These are phyloP conservation scores for Rhinichthys klamathensis DNA, from an alignment of 2,113 vertebrate genomes.

Conservation along the genomic window DNA sequence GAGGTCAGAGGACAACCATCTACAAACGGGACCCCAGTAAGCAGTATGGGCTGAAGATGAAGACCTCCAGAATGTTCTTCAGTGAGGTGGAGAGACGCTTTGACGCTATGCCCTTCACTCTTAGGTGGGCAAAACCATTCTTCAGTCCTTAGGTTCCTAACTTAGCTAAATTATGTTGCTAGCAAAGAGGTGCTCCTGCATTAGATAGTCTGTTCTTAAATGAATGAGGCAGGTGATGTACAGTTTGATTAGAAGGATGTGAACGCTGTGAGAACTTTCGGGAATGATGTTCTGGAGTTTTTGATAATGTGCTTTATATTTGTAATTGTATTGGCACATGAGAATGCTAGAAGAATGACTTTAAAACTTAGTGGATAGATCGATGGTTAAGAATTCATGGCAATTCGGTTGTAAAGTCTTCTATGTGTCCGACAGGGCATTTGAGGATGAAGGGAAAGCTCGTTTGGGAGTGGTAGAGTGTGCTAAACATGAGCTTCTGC, in stretches of 20 bases:
- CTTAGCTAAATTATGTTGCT: not conserved
- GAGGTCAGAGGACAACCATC: constrained; percentile 94
- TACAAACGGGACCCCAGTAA: constrained; percentile 98
- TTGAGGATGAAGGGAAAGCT: constrained; percentile 96
- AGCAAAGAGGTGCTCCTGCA: not conserved
- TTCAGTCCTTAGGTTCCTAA: not conserved
- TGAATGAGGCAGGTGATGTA: not conserved
- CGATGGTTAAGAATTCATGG: not conserved
- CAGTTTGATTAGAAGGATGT: not conserved
- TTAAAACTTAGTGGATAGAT: not conserved
- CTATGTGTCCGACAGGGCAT: constrained; percentile 78
- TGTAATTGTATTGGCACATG: not conserved
- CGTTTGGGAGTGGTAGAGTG: constrained; percentile 96
- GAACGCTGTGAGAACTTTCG: too few species aligned
- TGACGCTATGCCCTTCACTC: constrained; percentile 97
- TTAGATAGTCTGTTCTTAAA: not conserved
- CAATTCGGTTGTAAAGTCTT: not conserved
- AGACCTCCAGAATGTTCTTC: constrained; percentile 96
- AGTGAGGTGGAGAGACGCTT: constrained; percentile 97
- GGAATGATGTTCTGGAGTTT: not conserved
- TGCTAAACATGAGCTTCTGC: constrained; percentile 94
- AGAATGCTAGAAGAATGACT: not conserved
- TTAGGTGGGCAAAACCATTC: constrained; percentile 77
- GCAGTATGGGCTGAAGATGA: constrained; percentile 98
- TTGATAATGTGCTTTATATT: not conserved